phyloP scores from a whole-genome alignment of 2,113 vertebrate genomes.

The Ceyx cyanopectus region DNA sequence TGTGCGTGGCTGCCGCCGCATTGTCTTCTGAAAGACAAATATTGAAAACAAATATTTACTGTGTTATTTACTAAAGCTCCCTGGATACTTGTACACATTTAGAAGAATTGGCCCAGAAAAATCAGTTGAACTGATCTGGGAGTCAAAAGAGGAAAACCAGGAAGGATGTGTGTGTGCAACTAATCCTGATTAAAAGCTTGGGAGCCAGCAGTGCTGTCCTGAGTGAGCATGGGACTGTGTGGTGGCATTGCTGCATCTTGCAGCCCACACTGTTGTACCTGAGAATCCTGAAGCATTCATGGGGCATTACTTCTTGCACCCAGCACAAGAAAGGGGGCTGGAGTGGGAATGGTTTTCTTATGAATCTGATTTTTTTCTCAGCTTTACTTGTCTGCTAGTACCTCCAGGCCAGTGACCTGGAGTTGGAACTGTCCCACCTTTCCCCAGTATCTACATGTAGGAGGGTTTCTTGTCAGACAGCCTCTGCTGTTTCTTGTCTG shows the following conservation, averaged over 20 bases:
- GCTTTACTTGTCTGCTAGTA: neutral
- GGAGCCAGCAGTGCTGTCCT: neutral
- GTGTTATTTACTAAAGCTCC: conserved; percentile 49
- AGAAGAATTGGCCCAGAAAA: conserved; percentile 47
- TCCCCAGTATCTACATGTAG: neutral
- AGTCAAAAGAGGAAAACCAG: conserved; percentile 13
- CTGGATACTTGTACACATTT: conserved; percentile 50
- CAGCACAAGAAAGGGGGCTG: neutral
- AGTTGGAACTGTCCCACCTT: neutral
- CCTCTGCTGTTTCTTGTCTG: neutral
- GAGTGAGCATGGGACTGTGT: neutral
- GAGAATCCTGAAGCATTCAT: neutral
- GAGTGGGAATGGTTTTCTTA: neutral
- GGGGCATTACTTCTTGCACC: neutral
- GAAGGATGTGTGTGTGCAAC: neutral
- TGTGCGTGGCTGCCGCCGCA: neutral
- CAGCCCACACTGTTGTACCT: neutral
- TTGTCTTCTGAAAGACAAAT: conserved; percentile 42
- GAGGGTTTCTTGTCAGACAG: neutral
- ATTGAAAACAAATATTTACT: conserved; percentile 56
- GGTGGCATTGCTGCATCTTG: neutral
- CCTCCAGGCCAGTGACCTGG: neutral
- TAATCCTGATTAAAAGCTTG: neutral
- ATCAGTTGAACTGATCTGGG: neutral
- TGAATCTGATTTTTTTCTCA: neutral